Percentiles rank a stretch among this genome's conserved stretches.
phyloP scores from a whole-genome alignment of 2,113 vertebrate genomes.

The Gallinago media region DNA sequence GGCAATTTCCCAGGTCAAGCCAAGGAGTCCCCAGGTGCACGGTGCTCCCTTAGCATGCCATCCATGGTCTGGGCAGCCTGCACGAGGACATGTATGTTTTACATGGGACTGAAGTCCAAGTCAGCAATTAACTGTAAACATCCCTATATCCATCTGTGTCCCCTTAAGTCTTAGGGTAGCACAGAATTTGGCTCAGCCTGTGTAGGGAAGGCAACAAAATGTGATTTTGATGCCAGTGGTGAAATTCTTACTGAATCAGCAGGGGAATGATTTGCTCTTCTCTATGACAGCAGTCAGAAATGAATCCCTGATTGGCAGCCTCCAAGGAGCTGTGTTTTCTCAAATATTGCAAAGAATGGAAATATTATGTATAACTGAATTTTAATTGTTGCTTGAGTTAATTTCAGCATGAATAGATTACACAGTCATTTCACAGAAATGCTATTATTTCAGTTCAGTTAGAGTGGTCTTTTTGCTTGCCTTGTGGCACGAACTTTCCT shows the following conservation, averaged over 20 bases:
- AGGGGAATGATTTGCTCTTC: not conserved
- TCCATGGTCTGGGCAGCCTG: not conserved
- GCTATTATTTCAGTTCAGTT: not conserved
- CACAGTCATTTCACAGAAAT: not conserved
- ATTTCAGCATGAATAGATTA: not conserved
- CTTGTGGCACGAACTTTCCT: not conserved
- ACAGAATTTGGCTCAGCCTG: not conserved
- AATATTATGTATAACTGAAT: not conserved
- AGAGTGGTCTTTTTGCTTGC: not conserved
- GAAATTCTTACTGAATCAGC: slow-evolving; percentile 17
- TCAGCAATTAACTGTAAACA: not conserved
- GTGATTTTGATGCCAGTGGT: not conserved
- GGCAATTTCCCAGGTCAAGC: not conserved
- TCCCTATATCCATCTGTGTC: not conserved
- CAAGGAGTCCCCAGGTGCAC: not conserved
- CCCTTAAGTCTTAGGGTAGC: not conserved
- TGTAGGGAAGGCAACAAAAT: not conserved
- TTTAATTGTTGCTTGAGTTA: slow-evolving; percentile 14
- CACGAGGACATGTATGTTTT: not conserved
- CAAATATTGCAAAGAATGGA: not conserved
- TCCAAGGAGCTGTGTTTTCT: slow-evolving; percentile 12
- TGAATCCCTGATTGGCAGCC: not conserved
- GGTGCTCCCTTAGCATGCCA: accelerated
- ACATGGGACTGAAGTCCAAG: not conserved
- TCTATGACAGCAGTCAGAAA: not conserved